Evolutionary conservation across 92 coral and sea anemone species (phyloP).

Genomic region (Epizoanthus ramosus): DNA sequence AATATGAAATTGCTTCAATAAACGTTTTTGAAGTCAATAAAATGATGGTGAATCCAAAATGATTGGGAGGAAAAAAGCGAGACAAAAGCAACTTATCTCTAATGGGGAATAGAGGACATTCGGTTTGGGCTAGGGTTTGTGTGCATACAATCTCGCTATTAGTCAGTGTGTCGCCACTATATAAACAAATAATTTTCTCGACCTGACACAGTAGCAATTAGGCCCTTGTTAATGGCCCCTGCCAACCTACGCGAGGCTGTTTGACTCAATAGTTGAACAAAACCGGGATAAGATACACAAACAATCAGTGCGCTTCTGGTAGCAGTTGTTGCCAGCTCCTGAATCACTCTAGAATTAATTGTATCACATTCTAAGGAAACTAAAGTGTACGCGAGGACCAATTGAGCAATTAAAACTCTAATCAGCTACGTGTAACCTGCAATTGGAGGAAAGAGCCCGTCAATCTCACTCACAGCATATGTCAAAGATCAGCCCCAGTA

Average conservation of each 20-base stretch:
- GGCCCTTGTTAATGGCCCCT: conserved; percentile 58
- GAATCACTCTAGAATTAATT: conserved; percentile 50
- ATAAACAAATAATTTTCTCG: conserved; percentile 72
- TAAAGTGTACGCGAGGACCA: conserved; percentile 48
- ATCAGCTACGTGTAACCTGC: conserved; percentile 63
- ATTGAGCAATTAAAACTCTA: conserved; percentile 82
- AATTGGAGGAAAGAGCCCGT: conserved; percentile 68
- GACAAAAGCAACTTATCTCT: neutral
- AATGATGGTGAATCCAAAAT: neutral
- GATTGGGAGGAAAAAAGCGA: neutral
- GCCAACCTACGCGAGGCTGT: conserved; percentile 22
- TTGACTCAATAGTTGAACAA: conserved; percentile 41
- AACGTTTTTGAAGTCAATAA: conserved; percentile 41
- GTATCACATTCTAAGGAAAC: conserved; percentile 28
- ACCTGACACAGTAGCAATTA: conserved; percentile 76
- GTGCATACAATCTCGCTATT: conserved; percentile 38
- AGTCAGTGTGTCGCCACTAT: conserved; percentile 72
- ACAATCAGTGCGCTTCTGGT: conserved; percentile 49
- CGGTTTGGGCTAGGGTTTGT: conserved; percentile 31
- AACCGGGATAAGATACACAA: conserved; percentile 63
- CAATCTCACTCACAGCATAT: conserved; percentile 67
- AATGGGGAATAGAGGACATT: conserved; percentile 14
- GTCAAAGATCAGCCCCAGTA: conserved; percentile 79
- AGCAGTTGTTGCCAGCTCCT: conserved; percentile 57
- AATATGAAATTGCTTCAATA: conserved; percentile 57